Conservation (phyloP, 2,888 invertebrate species). For the Chalcosyrphus nemorum region DNA sequence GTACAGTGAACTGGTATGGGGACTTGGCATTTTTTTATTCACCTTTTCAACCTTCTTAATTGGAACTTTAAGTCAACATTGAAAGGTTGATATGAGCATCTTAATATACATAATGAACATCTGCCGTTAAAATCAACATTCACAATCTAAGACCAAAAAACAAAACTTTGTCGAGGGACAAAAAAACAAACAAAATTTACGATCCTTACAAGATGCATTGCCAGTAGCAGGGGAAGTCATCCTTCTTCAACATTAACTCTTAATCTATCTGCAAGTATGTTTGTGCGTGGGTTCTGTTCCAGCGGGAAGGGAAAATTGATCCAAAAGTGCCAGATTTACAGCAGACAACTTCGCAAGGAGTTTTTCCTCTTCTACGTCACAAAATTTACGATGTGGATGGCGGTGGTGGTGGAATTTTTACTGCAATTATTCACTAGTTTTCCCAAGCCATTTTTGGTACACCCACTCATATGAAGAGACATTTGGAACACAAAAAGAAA, state of each 20-base stretch:
- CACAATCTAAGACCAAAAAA: too few relatives aligned
- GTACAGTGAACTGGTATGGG: too few relatives aligned
- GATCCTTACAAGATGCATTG: constrained; percentile 44
- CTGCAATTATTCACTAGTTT: constrained; percentile 41
- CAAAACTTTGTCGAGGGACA: background rate
- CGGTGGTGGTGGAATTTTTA: constrained; percentile 29
- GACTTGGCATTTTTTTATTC: too few relatives aligned
- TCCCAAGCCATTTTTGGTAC: background rate
- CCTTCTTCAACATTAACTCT: constrained; percentile 56
- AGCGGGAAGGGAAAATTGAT: constrained; percentile 17
- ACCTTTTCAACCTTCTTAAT: too few relatives aligned
- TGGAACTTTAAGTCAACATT: too few relatives aligned
- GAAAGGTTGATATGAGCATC: too few relatives aligned
- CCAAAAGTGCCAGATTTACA: constrained; percentile 52
- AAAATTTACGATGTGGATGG: constrained; percentile 50
- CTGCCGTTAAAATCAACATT: too few relatives aligned
- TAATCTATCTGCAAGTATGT: constrained; percentile 42
- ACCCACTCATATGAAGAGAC: background rate
- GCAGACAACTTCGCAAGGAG: constrained; percentile 34
- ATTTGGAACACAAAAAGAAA: background rate
- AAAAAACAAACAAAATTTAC: constrained; percentile 24
- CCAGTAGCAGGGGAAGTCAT: constrained; percentile 33
- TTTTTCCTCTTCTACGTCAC: background rate
- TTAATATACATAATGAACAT: too few relatives aligned
- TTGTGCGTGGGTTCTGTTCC: constrained; percentile 1